Base-by-base conservation (phyloP, 2,888 invertebrate genomes). In the Andrena dorsata region DNA sequence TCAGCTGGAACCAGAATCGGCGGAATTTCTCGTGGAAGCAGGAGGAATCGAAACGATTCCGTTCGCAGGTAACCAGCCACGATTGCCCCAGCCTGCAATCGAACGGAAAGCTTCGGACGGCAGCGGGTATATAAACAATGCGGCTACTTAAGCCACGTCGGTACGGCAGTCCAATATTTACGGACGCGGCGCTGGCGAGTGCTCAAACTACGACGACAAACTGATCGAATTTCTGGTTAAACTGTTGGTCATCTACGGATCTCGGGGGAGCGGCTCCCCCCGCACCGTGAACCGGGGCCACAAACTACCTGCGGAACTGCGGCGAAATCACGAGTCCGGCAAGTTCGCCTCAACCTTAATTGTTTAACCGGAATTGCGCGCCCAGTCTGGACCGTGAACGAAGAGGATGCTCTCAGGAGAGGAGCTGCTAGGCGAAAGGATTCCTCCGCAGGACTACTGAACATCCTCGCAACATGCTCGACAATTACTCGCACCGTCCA, bases 181-280 rank as follows among this genome's bases (percentile, higher is more conserved):
- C 61, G 71, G 53, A 66, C 58, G 53, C 32, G 73, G 26, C 53
- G 51, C 60, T 35, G 47, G 60, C 32, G 58, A 68, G 60, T 49
- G 77, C 66, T 86, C 75, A 63, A 82, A 87, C 85, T 79, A 63
- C 65, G 72, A 63, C 73, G 80, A 85, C 76, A 85, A 87, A 85
- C 82, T 71, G 86, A 86, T 86, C 86, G 87, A 87, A 86, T 87
- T 85, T 76, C 85, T 82, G 85, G 85, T 87, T 86, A 87, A 87
- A 86, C 87, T 77, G 88, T 82, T 86, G 86, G 86, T 87, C 86
- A 87, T 85, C 85, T 66, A 71, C 71, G 66, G 51, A 72, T 74
- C 79, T 73, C 35, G 53, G 13, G 87, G 79, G 76, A 82, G 58
- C 28, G 69, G 60, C 74, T 63, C 49, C 76, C 65, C 49, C 76